phyloP scores from a whole-genome alignment of 2,113 vertebrate species.

The Muntiacus reevesi region DNA sequence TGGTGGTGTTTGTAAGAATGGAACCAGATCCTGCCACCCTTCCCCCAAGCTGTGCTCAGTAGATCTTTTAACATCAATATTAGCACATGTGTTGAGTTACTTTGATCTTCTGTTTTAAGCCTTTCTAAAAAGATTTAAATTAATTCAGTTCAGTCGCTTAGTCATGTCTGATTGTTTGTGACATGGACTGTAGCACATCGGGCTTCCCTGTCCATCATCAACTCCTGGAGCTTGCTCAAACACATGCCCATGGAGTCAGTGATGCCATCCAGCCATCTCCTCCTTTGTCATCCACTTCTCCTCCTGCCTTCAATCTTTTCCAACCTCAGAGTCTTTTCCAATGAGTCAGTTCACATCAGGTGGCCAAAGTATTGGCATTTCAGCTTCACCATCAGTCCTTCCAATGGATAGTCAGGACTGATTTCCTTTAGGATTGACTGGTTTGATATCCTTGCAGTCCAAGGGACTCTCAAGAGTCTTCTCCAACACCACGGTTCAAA shows the following conservation, averaged over 20 bases:
- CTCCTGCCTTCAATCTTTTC: too few relatives aligned
- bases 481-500: too few relatives aligned
- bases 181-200: accelerated
- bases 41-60: background rate
- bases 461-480: too few relatives aligned
- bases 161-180: accelerated
- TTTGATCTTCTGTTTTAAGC: background rate
- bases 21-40: background rate
- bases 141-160: background rate
- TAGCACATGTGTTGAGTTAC: background rate
- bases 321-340: too few relatives aligned
- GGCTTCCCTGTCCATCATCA: background rate
- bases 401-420: too few relatives aligned
- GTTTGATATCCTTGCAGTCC: too few relatives aligned
- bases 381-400: too few relatives aligned
- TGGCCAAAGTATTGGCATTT: too few relatives aligned
- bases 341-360: too few relatives aligned
- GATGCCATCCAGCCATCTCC: background rate
- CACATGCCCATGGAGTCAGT: accelerated
- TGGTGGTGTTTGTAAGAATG: background rate
- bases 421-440: too few relatives aligned
- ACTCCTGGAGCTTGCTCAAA: background rate
- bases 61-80: background rate
- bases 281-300: background rate
- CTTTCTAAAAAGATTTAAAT: background rate